Evolutionary conservation across 2,797 vertebrate genomes (phyloP), one percentile per base, ranked within the genome.

Genomic region (Clarias fuscus): DNA sequence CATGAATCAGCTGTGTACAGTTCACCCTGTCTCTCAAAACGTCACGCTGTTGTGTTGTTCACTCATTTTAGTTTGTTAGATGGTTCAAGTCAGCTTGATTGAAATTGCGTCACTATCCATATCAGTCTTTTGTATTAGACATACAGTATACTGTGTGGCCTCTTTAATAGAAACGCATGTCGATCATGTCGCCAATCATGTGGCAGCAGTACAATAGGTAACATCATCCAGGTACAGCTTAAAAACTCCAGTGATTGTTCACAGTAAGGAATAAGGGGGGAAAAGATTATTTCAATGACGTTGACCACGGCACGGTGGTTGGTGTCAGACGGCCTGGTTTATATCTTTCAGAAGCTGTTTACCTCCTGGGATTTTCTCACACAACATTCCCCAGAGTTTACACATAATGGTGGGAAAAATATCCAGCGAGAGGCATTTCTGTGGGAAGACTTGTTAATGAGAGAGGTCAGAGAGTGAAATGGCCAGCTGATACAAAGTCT

Each of bases 1-100:
- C 76, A 75, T 88, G 20, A 87, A 68, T 87, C 62, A 86, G 70
- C 65, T 64, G 33, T 40, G 37, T 64, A 37, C 37, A 64, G 37
- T 64, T 64, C 24, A 64, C 24, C 61, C 11, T 64, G 5, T 64
- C 33, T 27, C 22, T 22, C 22, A n/a, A 40, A 43, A 43, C 1
- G 1, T 65, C 37, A 37, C 30, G 30, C 37, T 7, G 18, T 3
- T 40, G 1, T 77, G 3, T 30, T 76, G 53, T 58, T 58, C 7
- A 13, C 48, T 76, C n/a, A 58, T 77, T 58, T 58, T 11, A 3
- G 3, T 76, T 59, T 20, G 7, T 59, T 27, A 77, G 13, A 48
- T 6, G 48, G 18, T 24, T 61, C 17, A 56, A 56, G 53, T 56
- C 53, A 14, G 53, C 53, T 56, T 4, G 53, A 56, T 56, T 53